Evolutionary conservation across 2,113 vertebrate species (phyloP).

Genomic region (Mugil cephalus): DNA sequence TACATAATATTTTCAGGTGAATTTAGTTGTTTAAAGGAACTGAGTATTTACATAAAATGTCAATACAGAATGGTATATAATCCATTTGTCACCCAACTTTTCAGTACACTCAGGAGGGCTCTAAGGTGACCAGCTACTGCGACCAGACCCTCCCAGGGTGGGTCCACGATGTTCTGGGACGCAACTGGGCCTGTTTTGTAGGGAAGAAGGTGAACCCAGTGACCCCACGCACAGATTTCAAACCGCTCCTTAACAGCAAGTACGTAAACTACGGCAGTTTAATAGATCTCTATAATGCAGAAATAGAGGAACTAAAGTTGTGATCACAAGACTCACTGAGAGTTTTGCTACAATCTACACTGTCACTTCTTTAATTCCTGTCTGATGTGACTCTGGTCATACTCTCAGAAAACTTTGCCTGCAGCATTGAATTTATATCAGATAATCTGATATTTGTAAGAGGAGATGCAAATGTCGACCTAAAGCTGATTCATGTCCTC

Average conservation of each 20-base stretch:
- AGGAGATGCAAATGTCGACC: neutral
- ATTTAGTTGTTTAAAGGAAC: neutral
- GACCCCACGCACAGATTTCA: conserved; percentile 46
- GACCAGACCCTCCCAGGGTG: conserved; percentile 93
- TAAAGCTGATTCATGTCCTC: neutral
- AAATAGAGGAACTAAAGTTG: neutral
- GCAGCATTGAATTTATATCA: neutral
- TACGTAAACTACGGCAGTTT: conserved; percentile 3
- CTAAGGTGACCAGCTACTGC: conserved; percentile 90
- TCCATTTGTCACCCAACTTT: neutral
- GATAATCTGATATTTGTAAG: neutral
- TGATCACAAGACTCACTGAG: neutral
- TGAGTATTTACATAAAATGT: too few relatives aligned
- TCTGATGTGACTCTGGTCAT: neutral
- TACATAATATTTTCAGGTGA: neutral
- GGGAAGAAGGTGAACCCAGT: conserved; percentile 84
- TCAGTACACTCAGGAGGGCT: conserved; percentile 89
- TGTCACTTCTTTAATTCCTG: neutral
- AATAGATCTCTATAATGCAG: neutral
- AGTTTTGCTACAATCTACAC: neutral
- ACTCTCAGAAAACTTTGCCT: neutral
- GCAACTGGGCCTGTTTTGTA: conserved; percentile 95
- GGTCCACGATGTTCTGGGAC: conserved; percentile 94
- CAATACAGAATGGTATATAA: neutral
- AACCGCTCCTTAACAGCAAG: conserved; percentile 45